A percentile compares a stretch with the other conserved stretches of the same genome.
These are phyloP conservation scores for Etheostoma spectabile DNA, from an alignment of 2,113 vertebrate species.

Conservation along the genomic window DNA sequence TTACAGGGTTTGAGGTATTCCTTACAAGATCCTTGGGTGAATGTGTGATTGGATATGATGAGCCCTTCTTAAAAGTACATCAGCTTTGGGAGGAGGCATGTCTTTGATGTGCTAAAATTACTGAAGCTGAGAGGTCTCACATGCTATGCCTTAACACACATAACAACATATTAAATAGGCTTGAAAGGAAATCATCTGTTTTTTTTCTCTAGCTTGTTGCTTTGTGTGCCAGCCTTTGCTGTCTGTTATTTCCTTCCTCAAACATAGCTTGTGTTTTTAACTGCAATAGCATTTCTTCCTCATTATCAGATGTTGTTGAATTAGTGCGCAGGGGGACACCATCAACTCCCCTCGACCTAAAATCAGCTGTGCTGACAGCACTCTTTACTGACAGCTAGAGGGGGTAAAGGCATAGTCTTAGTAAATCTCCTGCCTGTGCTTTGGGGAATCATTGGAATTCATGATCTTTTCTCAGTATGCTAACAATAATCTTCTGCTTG, in stretches of 20 bases:
- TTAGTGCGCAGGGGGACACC: conserved; percentile 65
- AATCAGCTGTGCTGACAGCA: conserved; percentile 65
- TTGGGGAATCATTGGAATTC: conserved; percentile 83
- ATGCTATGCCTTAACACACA: conserved; percentile 67
- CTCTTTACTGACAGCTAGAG: conserved; percentile 66
- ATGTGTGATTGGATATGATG: conserved; percentile 78
- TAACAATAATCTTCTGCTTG: conserved; percentile 82
- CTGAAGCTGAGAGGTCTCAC: conserved; percentile 71
- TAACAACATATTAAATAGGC: conserved; percentile 69
- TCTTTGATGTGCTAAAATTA: conserved; percentile 82
- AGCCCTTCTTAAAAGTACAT: conserved; percentile 75
- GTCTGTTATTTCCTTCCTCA: conserved; percentile 57
- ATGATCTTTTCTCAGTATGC: conserved; percentile 79
- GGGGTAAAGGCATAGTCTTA: conserved; percentile 55
- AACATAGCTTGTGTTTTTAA: conserved; percentile 62
- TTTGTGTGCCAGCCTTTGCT: conserved; percentile 36
- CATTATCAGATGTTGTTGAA: conserved; percentile 76
- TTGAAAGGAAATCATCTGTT: conserved; percentile 67
- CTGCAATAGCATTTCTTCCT: conserved; percentile 61
- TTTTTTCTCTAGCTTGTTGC: conserved; percentile 56
- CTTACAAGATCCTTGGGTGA: conserved; percentile 68
- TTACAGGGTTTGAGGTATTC: conserved; percentile 63
- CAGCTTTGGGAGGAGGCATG: conserved; percentile 68
- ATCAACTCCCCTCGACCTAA: conserved; percentile 69
- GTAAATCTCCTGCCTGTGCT: conserved; percentile 75